Base-by-base conservation (phyloP, 2,888 invertebrate genomes). In the Chorisops tibialis region DNA sequence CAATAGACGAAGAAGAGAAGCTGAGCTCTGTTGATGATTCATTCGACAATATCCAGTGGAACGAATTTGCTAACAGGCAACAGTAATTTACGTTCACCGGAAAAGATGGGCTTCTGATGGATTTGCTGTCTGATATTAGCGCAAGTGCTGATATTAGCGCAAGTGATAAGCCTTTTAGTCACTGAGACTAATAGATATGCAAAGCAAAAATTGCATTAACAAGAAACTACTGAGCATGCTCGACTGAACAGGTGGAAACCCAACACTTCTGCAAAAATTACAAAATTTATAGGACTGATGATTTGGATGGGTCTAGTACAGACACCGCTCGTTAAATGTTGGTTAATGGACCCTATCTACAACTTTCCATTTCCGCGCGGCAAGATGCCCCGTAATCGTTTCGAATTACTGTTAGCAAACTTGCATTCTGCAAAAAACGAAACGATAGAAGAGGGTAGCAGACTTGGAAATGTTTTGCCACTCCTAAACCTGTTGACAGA, bases 181-280 rank as follows among this genome's bases (percentile, higher is more conserved):
- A 21, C 35, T 14, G 59, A 63, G 54, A 62, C 65, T 12, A 69
- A 68, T 52, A 66, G 61, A 59, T 68, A 66, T 63, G 67, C 67
- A 38, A 62, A 68, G 30, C 65, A 68, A 54, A 63, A 62, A 62
- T 54, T 66, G n/a, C 43, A 19, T 48, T 37, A 59, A 60, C 19
- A 41, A 47, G 50, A 47, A 65, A 65, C 18, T 39, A 60, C 62
- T 21, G 60, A 52, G 11, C 61, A 64, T 16, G 62, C 59, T 59
- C 19, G 68, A 52, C 47, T 59, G 56, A 69, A 66, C 9, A 66
- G 62, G 63, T 69, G 67, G 65, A 65, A 63, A 59, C 61, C 62
- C 47, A 69, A 65, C 37, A 68, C 61, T 61, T 63, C 67, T 16
- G 62, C 43, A 64, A 66, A 69, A 66, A 69, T 69, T 49, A 68